Evolutionary conservation across 2,113 vertebrate genomes (phyloP), one percentile per base, ranked within the genome.

Genomic region (Lepus timidus): DNA sequence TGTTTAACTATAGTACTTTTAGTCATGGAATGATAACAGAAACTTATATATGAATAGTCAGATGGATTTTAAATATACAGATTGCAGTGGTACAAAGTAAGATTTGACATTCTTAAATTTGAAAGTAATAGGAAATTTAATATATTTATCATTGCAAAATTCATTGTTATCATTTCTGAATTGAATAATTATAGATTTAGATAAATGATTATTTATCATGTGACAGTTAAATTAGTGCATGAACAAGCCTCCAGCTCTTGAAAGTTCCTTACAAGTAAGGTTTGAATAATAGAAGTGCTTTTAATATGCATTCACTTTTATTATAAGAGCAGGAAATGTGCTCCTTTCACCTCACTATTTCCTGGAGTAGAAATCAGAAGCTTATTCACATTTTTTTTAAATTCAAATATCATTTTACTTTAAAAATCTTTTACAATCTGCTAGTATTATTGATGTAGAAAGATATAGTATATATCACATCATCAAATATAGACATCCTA

Each of bases 341-440:
- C 2, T 39, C 3, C 31, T 55, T 73, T 36, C 16, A 29, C 7
- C n/a, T 86, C 64, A 58, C 44, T 52, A 5, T 5, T 62, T 52
- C 3, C n/a, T n/a, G 1, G 19, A 62, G 12, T 52, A 33, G 7
- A 9, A 51, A 1, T 31, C 0, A 4, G 58, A 31, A 1, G 4
- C 6, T 9, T 71, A 74, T 11, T 65, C 12, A 16, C 55, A 71
- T 58, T 85, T 94, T 64, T 71, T 75, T 22, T 88, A 95, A 95
- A 52, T 88, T 1, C 9, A 88, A 90, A 74, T 4, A 51, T 44
- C 20, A 9, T 33, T 25, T 17, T 8, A 25, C 4, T 90, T 39
- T 51, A 36, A 78, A 86, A 80, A 68, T 13, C 75, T 55, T 55
- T 62, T 75, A 6, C 2, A 55, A 17, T 80, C 5, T 83, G 14